Evolutionary conservation across 2,797 vertebrate species (phyloP), one percentile per base, ranked within the genome.

Genomic region (Gymnodraco acuticeps): DNA sequence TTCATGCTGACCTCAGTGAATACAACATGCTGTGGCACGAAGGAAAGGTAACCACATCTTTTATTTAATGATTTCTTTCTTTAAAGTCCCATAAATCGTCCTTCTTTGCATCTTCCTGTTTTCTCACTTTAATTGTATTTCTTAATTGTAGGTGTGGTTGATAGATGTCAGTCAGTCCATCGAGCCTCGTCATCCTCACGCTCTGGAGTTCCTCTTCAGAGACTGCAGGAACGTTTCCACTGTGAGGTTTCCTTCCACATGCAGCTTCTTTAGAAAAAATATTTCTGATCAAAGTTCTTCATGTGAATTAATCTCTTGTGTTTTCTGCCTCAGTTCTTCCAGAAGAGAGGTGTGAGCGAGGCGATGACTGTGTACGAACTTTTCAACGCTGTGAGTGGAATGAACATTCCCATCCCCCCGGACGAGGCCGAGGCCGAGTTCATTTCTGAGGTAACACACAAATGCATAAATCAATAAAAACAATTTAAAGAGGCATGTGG

Each of bases 131-230:
- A 3, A 13, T 10, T 16, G 31, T 14, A 48, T 3, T 3, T 50
- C 16, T 7, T 33, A 59, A 38, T 38, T 48, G 19, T 16, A 81
- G 98, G 97, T 99, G 6, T 99, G 97, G 97, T 77, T 99, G 81
- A 99, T 99, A 2, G 98, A 99, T 5, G 98, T 99, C 75, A 98
- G 98, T 93, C 98, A 99, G 90, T 98, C 98, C 10, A 94, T 99
- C 13, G 98, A 99, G 83, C 97, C 97, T 31, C 97, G 95, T 5
- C 97, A 99, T 69, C 98, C 98, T 78, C 97, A 99, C 3, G 96
- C 96, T 15, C 94, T 99, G 65, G 95, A 99, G 89, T 99, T 99
- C 91, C 95, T 99, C 73, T 99, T 97, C 92, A 95, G 97, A 85
- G 98, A 99, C 94, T 99, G 98, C 81, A 96, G 94, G 87, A 99